Percentiles rank a stretch among this genome's conserved stretches.
These are phyloP conservation scores for Halcyon smyrnensis DNA, from an alignment of 2,797 vertebrate genomes.

Conservation along the genomic window DNA sequence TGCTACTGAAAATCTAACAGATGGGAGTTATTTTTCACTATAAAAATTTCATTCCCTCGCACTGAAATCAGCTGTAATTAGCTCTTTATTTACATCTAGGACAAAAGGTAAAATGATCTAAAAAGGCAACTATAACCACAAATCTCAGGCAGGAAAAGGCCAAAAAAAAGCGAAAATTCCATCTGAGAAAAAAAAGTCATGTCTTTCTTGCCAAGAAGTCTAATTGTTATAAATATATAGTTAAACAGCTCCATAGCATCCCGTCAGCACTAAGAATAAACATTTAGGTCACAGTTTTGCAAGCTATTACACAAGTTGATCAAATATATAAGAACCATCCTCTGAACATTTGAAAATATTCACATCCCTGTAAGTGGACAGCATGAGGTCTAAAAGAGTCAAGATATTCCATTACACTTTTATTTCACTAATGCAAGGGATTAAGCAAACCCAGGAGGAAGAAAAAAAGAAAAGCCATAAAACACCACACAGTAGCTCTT, in stretches of 20 bases:
- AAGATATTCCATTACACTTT: not conserved
- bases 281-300: conserved; percentile 10
- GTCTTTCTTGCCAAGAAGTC: not conserved
- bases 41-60: conserved; percentile 16
- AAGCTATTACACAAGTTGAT: not conserved
- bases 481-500: not conserved
- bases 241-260: conserved; percentile 8
- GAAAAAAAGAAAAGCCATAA: not conserved
- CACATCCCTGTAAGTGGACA: not conserved
- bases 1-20: not conserved
- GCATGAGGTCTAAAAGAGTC: not conserved
- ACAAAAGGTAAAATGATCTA: conserved; percentile 19
- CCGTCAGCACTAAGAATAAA: conserved; percentile 12
- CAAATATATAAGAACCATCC: not conserved
- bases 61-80: conserved; percentile 51
- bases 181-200: not conserved
- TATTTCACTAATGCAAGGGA: not conserved
- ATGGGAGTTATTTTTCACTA: conserved; percentile 48
- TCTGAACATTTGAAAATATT: not conserved
- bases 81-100: conserved; percentile 48
- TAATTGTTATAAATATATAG: conserved; percentile 28
- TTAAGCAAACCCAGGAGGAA: not conserved
- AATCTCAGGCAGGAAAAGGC: conserved; percentile 23
- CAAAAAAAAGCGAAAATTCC: not conserved
- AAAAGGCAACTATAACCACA: not conserved